Evolutionary conservation across 2,113 vertebrate species (phyloP), one percentile per base, ranked within the genome.

Genomic region (Petromus typicus): DNA sequence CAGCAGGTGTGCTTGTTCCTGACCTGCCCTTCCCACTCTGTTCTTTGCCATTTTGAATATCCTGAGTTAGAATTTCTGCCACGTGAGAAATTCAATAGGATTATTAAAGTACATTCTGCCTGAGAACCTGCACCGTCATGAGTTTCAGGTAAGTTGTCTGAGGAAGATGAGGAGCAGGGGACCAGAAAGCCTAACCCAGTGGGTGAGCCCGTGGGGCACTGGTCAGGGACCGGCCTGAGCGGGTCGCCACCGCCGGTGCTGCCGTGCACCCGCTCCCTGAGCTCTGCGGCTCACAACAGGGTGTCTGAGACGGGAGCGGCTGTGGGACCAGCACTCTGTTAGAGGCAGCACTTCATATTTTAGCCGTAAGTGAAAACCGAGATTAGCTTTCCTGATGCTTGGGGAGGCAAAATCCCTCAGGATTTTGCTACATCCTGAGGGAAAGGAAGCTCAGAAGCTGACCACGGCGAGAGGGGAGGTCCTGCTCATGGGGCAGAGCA

Each of bases 231-330:
- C n/a, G n/a, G n/a, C n/a, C n/a, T 25, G 25, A 61, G 3, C 2
- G 59, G 22, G 20, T 23, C 17, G 4, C 37, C 22, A 12, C 4
- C 37, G 2, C 69, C 57, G 12, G 11, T 1, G 73, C 43, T 87
- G 30, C 32, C 40, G 17, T 25, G 37, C 27, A 61, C 30, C 32
- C 56, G 17, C 56, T 94, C 54, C 45, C 20, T 51, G 48, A 34
- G 56, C n/a, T 85, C 27, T 84, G 37, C 6, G 61, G 27, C 25
- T 89, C 64, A n/a, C 27, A 86, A n/a, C 16, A 45, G n/a, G 69
- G 89, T 89, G n/a, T 83, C 80, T 89, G 59, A 84, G 85, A 59
- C 85, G 25, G 85, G 64, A 57, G 43, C 54, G 73, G 76, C 37
- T 32, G 23, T 86, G 86, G 32, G 2, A 48, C 63, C 67, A 48